Evolutionary conservation across 1,140 invertebrate genomes (phyloP), one percentile per base, ranked within the genome.

Genomic region (Scaptomyza pallida): DNA sequence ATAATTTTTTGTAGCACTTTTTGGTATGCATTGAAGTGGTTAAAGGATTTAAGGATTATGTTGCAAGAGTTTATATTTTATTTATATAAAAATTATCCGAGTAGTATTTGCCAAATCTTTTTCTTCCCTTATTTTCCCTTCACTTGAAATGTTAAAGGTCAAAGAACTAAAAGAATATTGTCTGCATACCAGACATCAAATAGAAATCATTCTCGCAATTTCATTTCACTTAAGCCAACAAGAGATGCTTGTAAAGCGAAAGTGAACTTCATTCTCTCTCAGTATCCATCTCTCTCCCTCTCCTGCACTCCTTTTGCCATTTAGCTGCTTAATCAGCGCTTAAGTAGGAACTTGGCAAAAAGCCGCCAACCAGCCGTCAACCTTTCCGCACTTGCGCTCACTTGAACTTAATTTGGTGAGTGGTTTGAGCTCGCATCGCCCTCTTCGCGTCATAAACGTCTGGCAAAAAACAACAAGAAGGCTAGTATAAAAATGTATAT

Each of bases 321-420:
- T 43, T 50, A 40, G 54, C 13, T 41, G 63, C 63, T 68, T 72
- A 72, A 72, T 72, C 70, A 72, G 56, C 63, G 63, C 56, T 67
- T 68, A 72, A 72, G 70, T 48, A 43, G 63, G 45, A 67, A 67
- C 62, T 60, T 41, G 43, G 40, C 45, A 40, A 55, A 50, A 70
- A 65, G 35, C 35, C 60, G 30, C 59, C 52, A 68, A 61, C 59
- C 52, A 68, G 60, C 59, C 59, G 30, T 33, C 59, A 37, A 48
- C 62, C 63, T 65, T 71, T 71, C 62, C 69, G 63, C 55, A 67
- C 55, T 72, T 72, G 63, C 56, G 70, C 70, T 60, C 70, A 68
- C 70, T 72, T 72, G 63, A 72, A 68, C 63, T 72, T 68, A 72
- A 72, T 72, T 72, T 68, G 41, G 62, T 60, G 55, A 72, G 70